phyloP scores from a whole-genome alignment of 2,888 invertebrate genomes.

The Liposcelis brunnea region DNA sequence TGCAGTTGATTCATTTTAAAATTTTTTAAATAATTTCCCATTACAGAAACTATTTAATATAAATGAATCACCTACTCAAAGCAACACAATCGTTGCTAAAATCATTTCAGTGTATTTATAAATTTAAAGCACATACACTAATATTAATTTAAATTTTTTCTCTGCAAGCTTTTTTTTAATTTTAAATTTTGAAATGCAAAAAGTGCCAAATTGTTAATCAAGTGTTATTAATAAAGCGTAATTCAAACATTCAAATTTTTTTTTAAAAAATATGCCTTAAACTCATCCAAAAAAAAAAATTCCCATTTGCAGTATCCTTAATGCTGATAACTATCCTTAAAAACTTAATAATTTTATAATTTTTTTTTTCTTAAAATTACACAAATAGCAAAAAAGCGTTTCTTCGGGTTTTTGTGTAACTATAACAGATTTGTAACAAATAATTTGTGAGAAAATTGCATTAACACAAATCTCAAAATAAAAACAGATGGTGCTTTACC shows the following conservation, averaged over 20 bases:
- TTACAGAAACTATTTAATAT: neutral
- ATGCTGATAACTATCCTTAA: too few relatives aligned
- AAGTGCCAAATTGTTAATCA: neutral
- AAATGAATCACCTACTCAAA: too few relatives aligned
- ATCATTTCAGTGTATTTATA: too few relatives aligned
- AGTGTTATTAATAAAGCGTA: neutral
- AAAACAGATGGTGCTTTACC: neutral
- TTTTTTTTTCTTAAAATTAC: too few relatives aligned
- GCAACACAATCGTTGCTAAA: too few relatives aligned
- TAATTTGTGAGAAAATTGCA: conserved; percentile 4
- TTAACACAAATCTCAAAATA: conserved; percentile 11
- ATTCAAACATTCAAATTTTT: neutral
- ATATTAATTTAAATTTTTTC: conserved; percentile 6
- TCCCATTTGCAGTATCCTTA: too few relatives aligned
- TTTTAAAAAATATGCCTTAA: too few relatives aligned
- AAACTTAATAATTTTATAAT: too few relatives aligned
- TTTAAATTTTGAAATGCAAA: neutral
- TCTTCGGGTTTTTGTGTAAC: too few relatives aligned
- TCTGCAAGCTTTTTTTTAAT: neutral
- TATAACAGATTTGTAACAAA: neutral
- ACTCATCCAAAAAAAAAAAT: too few relatives aligned
- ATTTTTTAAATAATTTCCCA: neutral
- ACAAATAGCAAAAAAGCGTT: too few relatives aligned
- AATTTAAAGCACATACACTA: conserved; percentile 13
- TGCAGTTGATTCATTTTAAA: conserved; percentile 14